phyloP scores from a whole-genome alignment of 2,888 invertebrate species.

The Nephrotoma flavescens region DNA sequence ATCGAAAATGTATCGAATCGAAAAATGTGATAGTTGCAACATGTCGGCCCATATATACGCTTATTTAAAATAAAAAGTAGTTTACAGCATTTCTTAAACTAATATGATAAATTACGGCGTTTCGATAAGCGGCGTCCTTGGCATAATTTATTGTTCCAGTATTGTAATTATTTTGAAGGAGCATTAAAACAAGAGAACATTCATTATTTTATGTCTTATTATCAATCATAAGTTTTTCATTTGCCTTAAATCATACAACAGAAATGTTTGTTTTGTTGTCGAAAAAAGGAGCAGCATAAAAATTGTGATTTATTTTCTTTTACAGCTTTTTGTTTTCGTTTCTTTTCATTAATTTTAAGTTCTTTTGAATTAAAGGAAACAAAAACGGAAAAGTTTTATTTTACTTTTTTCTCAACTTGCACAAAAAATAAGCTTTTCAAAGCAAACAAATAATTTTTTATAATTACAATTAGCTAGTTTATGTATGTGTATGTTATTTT shows the following conservation, averaged over 20 bases:
- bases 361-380: neutral
- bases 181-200: neutral
- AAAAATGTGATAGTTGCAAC: no score
- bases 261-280: neutral
- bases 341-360: neutral
- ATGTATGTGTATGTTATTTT: neutral
- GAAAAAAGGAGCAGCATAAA: neutral
- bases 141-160: neutral
- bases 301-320: neutral
- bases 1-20: no score
- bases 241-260: neutral
- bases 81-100: no score
- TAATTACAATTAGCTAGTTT: neutral
- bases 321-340: neutral
- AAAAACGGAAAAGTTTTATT: neutral
- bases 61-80: no score
- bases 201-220: neutral
- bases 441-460: neutral
- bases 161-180: neutral
- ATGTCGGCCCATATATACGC: no score
- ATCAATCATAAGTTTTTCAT: neutral
- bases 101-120: no score
- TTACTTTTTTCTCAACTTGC: neutral
- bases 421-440: neutral
- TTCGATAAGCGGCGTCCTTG: neutral